A percentile compares a stretch with the other conserved stretches of the same genome.
Evolutionary conservation across 2,797 vertebrate species (phyloP).

Genomic region (Paedocypris micromegethes): DNA sequence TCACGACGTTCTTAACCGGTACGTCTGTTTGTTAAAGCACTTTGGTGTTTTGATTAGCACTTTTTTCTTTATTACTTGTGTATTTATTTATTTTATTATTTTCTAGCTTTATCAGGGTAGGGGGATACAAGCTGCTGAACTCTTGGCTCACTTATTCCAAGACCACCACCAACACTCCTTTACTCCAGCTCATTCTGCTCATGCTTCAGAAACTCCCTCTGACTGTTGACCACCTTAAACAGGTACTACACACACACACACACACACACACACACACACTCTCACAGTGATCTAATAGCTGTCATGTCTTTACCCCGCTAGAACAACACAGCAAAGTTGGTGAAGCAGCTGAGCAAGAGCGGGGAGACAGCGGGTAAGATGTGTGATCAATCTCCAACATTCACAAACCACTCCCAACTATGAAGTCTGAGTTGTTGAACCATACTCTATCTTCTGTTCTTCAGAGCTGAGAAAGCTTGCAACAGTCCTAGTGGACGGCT

Average conservation of each 20-base stretch:
- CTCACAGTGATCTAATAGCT: neutral
- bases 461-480: constrained; percentile 85
- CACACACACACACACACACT: neutral
- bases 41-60: neutral
- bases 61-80: neutral
- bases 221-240: constrained; percentile 91
- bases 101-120: constrained; percentile 83
- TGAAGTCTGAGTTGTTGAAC: no score
- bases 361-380: constrained; percentile 85
- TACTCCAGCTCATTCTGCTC: constrained; percentile 88
- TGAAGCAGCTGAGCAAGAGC: constrained; percentile 90
- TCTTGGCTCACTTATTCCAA: constrained; percentile 91
- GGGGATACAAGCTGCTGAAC: constrained; percentile 90
- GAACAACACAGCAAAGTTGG: constrained; percentile 97
- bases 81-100: no score
- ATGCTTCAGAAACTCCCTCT: constrained; percentile 91
- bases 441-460: no score
- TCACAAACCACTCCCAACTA: no score
- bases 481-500: constrained; percentile 82
- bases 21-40: constrained; percentile 35
- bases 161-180: constrained; percentile 81
- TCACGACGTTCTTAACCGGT: constrained; percentile 84
- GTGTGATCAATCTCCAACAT: neutral
- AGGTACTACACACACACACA: constrained; percentile 64
- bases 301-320: constrained; percentile 46